These are phyloP conservation scores for Ptychoptera contaminata DNA, from an alignment of 2,888 invertebrate species.

Conservation along the genomic window DNA sequence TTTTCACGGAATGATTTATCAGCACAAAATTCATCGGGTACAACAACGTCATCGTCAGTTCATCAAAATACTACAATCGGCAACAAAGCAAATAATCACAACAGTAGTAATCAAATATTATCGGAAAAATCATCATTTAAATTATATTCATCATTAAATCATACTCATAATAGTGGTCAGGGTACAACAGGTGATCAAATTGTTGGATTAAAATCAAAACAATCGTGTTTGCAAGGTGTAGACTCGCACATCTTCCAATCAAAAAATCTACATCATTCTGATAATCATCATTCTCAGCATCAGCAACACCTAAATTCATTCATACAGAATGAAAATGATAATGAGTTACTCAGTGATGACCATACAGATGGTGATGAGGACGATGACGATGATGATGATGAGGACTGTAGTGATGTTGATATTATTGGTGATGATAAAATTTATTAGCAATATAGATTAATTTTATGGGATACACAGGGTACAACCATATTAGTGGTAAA, in stretches of 20 bases:
- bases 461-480: too few relatives aligned
- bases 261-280: not conserved
- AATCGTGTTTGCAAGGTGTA: too few relatives aligned
- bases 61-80: not conserved
- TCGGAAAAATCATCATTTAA: conserved; percentile 12
- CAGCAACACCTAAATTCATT: conserved; percentile 10
- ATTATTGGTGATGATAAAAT: conserved; percentile 23
- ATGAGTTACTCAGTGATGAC: conserved; percentile 28
- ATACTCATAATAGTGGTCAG: conserved; percentile 5
- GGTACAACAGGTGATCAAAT: too few relatives aligned
- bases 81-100: too few relatives aligned
- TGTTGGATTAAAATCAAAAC: too few relatives aligned
- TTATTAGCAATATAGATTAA: too few relatives aligned
- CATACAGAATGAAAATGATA: conserved; percentile 13
- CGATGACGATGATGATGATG: conserved; percentile 14
- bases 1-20: conserved; percentile 18
- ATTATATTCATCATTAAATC: conserved; percentile 6
- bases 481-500: too few relatives aligned
- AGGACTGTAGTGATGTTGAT: conserved; percentile 30
- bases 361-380: conserved; percentile 19
- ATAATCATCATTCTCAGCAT: conserved; percentile 5
- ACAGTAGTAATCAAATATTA: too few relatives aligned
- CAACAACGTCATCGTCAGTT: conserved; percentile 6
- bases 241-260: not conserved
- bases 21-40: not conserved